Evolutionary conservation across 2,797 vertebrate genomes (phyloP).

Genomic region (Lates japonicus): DNA sequence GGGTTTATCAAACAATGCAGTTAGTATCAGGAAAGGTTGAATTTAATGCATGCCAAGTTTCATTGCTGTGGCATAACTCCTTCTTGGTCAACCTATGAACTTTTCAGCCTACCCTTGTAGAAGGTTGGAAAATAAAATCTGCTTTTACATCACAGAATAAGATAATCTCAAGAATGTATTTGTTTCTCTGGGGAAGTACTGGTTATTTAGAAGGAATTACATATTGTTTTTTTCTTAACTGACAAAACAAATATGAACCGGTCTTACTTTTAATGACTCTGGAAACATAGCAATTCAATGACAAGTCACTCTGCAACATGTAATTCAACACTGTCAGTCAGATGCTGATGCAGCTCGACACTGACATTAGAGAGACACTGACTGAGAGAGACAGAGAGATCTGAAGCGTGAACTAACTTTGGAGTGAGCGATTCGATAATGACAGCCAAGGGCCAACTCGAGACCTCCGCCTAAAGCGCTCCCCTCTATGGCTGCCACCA

Average conservation of each 20-base stretch:
- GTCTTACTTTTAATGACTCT: neutral
- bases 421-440: constrained; percentile 91
- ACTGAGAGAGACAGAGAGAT: constrained; percentile 18
- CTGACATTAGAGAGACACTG: constrained; percentile 7
- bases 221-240: neutral
- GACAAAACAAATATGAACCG: neutral
- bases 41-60: too few relatives aligned
- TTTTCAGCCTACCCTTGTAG: too few relatives aligned
- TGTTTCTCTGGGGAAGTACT: neutral
- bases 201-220: neutral
- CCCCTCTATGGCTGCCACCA: constrained; percentile 94
- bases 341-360: constrained; percentile 17
- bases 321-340: constrained; percentile 9
- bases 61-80: too few relatives aligned
- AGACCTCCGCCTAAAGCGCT: constrained; percentile 92
- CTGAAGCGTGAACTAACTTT: constrained; percentile 82
- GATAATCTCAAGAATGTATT: neutral
- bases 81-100: too few relatives aligned
- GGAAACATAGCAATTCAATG: neutral
- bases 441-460: constrained; percentile 93
- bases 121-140: neutral
- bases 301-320: neutral
- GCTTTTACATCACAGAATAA: neutral
- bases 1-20: too few relatives aligned
- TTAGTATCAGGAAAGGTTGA: too few relatives aligned